Percentiles rank a stretch among this genome's conserved stretches.
phyloP scores from a whole-genome alignment of 2,888 invertebrate species.

The Clepsis dumicolana region DNA sequence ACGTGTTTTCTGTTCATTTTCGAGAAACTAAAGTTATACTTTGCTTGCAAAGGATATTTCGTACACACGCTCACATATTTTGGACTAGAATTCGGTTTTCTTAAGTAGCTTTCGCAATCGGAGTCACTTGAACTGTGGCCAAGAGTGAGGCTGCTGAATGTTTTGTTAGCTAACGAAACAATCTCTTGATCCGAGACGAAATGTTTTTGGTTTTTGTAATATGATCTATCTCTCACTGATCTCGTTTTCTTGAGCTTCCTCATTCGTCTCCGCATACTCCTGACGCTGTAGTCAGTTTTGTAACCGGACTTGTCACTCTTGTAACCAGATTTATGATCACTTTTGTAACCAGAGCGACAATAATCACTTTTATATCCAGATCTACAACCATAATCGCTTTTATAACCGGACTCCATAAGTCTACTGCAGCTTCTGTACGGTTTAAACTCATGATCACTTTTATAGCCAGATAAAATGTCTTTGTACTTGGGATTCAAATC shows the following conservation, averaged over 20 bases:
- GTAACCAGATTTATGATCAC: conserved; percentile 86
- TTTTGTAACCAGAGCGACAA: conserved; percentile 86
- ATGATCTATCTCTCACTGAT: conserved; percentile 81
- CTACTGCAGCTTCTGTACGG: conserved; percentile 83
- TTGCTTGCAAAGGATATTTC: conserved; percentile 75
- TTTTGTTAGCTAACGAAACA: conserved; percentile 83
- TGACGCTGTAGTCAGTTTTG: conserved; percentile 86
- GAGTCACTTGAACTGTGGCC: conserved; percentile 86
- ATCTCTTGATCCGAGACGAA: conserved; percentile 87
- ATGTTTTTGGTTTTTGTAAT: conserved; percentile 85
- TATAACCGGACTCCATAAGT: conserved; percentile 86
- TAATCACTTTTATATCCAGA: conserved; percentile 83
- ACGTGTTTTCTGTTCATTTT: conserved; percentile 73
- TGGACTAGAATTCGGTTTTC: conserved; percentile 74
- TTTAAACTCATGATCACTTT: conserved; percentile 86
- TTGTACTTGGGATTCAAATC: conserved; percentile 88
- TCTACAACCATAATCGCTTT: conserved; percentile 87
- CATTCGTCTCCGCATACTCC: conserved; percentile 80
- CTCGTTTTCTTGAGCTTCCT: conserved; percentile 82
- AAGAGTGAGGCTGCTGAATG: conserved; percentile 83
- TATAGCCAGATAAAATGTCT: conserved; percentile 86
- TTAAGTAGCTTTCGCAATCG: conserved; percentile 77
- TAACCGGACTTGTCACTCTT: conserved; percentile 88
- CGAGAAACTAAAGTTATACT: conserved; percentile 74
- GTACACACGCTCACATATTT: conserved; percentile 80